Base-by-base conservation (phyloP, 1,140 invertebrate genomes). In the Linepithema humile region DNA sequence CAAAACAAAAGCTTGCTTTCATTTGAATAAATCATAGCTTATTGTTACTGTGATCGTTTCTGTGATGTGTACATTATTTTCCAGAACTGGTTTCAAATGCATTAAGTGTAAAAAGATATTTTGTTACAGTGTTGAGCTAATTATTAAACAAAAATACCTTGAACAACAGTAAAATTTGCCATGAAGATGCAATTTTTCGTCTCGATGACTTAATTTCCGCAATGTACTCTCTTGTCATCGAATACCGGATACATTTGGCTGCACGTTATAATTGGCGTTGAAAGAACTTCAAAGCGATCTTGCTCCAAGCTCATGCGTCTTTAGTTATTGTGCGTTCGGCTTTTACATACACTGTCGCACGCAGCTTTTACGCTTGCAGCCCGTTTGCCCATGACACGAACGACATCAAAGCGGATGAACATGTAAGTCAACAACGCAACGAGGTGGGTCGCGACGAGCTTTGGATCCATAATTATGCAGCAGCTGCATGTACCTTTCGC, bases 271-370 rank as follows among this genome's bases (percentile, higher is more conserved):
- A 82, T 60, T 55, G 57, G 20, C 40, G 29, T n/a, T 40, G 29
- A 60, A 74, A 72, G 70, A 75, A 74, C 67, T 73, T 82, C 70
- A 82, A 82, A 72, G 80, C 32, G 53, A 48, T 82, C 67, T 75
- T 75, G 53, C 80, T 75, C 20, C 57, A 17, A 74, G 80, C 67
- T 82, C 23, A 82, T 82, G 80, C 80, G 67, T 72, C 67, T 73
- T 75, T 73, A 64, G 80, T 80, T 80, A 80, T 80, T 80, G 75
- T 70, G 75, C 75, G 64, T 80, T 70, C 64, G 75, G 75, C 75
- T 80, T 80, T 80, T 80, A 78, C 17, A 40, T 55, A 69, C 60
- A 78, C 32, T 55, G 64, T 80, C 48, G 50, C 62, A 77, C 35
- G 64, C 38, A 43, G 75, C 75, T 80, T 80, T 80, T 70, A 80